Evolutionary conservation across 35 echinoderm and acorn worm species (phyloP), one percentile per base, ranked within the genome.

Genomic region (Stichopus chloronotus): DNA sequence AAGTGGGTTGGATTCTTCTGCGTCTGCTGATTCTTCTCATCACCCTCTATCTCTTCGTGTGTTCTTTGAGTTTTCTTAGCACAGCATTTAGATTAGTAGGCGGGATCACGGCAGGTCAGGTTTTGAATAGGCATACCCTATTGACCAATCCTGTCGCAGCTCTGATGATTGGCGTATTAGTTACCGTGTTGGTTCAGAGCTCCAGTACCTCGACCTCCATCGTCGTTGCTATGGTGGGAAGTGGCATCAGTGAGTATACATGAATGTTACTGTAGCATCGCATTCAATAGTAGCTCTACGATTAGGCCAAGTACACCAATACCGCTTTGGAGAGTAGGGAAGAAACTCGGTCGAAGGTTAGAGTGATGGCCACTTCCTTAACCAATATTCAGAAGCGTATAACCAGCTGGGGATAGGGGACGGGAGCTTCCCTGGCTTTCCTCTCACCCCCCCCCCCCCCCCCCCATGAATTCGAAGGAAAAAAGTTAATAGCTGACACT

Each of bases 161-260:
- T 10, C 63, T 97, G 16, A 95, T 97, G 96, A 94, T 97, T 71
- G 96, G 96, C 14, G 88, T 97, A 0, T 54, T 97, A 4, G 94
- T 92, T 4, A 97, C 96, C 0, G 96, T 97, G 19, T 60, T 97
- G 11, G 96, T 97, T 0, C 96, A 97, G 78, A 97, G 96, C 65
- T 97, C 96, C 52, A 97, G 96, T 56, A 95, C 94, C 1, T 93
- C 96, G 0, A 97, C 96, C 9, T 97, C 96, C 10, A 92, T 97
- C n/a, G 94, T 97, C 3, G 96, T 97, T 6, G 79, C 96, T 53
- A 97, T 97, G 96, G 96, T 97, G 79, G 55, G 94, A 81, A 25
- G 25, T 4, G 80, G 80, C 25, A 53, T 83, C 25, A 83, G 80
- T 83, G 17, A 83, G 80, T 76, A 76, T 71, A 11, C n/a, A 43